Conservation (phyloP, 2,888 invertebrate species). For the Scaptomyza flava region DNA sequence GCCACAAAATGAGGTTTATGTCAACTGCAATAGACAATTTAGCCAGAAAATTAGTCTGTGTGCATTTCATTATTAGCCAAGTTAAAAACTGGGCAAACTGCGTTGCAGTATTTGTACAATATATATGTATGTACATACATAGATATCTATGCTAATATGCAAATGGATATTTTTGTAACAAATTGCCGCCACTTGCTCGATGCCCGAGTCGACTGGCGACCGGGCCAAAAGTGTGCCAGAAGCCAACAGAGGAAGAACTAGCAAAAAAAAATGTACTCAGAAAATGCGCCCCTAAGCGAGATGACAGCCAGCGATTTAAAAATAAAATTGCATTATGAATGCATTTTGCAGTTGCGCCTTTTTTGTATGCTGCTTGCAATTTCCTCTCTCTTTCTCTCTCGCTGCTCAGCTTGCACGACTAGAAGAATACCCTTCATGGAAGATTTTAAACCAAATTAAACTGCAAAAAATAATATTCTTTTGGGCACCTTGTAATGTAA, state of each 20-base stretch:
- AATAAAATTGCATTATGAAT: constrained; percentile 78
- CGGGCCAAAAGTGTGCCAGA: constrained; percentile 67
- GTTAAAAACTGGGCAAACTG: constrained; percentile 37
- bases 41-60: constrained; percentile 7
- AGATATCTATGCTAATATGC: constrained; percentile 45
- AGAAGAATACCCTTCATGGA: constrained; percentile 12
- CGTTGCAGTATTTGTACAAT: constrained; percentile 21
- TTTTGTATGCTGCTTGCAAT: constrained; percentile 35
- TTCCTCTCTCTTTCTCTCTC: too few relatives aligned
- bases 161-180: constrained; percentile 69
- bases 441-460: background rate
- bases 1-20: constrained; percentile 38
- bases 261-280: background rate
- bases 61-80: constrained; percentile 31
- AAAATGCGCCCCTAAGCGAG: constrained; percentile 33
- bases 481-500: background rate
- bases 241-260: constrained; percentile 24
- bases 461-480: too few relatives aligned
- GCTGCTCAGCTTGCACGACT: background rate
- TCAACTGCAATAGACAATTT: constrained; percentile 20
- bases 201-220: constrained; percentile 2
- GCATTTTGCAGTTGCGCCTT: constrained; percentile 53
- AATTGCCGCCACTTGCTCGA: constrained; percentile 74
- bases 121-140: background rate
- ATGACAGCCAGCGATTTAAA: constrained; percentile 69